Evolutionary conservation across 2,113 vertebrate genomes (phyloP).

Genomic region (Pogona vitticeps): DNA sequence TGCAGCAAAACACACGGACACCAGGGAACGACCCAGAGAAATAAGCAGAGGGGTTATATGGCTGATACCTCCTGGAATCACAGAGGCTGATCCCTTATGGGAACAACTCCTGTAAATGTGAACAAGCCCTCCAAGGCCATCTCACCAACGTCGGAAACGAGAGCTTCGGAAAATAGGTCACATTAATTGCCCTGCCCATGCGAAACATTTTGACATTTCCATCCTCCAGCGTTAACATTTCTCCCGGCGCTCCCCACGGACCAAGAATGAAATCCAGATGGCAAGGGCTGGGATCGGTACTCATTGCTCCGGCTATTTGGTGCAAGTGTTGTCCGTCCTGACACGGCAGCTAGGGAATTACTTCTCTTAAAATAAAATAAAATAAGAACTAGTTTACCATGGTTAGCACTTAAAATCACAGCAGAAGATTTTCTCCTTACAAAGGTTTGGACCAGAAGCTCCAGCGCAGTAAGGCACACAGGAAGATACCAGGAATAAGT

Average conservation of each 20-base stretch:
- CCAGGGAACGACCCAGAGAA: background rate
- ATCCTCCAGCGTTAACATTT: background rate
- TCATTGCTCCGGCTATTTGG: slow-evolving; percentile 6
- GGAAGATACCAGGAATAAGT: no score
- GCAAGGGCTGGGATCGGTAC: background rate
- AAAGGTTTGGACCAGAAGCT: no score
- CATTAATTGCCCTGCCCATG: background rate
- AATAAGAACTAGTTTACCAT: no score
- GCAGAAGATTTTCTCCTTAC: no score
- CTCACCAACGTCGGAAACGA: background rate
- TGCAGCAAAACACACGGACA: background rate
- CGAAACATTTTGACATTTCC: background rate
- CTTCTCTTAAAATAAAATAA: background rate
- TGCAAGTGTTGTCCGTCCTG: background rate
- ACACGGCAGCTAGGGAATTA: background rate
- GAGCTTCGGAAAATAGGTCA: background rate
- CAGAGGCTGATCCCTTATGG: background rate
- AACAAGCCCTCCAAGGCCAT: background rate
- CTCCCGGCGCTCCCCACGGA: background rate
- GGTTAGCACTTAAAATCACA: no score
- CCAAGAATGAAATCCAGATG: slow-evolving; percentile 14
- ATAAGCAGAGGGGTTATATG: background rate
- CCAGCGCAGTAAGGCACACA: no score
- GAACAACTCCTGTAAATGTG: background rate
- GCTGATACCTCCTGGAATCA: background rate